Base-by-base conservation (phyloP, 1,140 invertebrate species). In the Hypsibius dujardini region DNA sequence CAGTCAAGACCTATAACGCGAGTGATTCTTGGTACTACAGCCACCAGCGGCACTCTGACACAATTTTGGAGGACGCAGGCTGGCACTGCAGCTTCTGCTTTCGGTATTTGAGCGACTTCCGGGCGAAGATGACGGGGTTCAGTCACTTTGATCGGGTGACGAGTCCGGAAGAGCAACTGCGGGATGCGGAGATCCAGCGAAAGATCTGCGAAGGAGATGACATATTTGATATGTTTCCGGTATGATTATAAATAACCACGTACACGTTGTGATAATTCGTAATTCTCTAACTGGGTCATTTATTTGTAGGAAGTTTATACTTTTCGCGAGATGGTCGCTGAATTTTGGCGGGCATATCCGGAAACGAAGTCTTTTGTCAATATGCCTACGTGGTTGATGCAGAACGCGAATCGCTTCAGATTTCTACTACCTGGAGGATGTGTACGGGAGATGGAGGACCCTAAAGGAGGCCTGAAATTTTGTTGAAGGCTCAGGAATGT, bases 71-170 rank as follows among this genome's bases (percentile, higher is more conserved):
- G 62, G 62, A 67, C 45, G 62, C 62, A 15, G 62, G 62, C 42
- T 67, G 62, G 62, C 62, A 67, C 45, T 67, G 62, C 42, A 15
- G 12, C 3, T 67, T 67, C 62, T 67, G 62, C 42, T 67, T 67
- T 42, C 12, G 62, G 62, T 7, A 67, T 42, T 12, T 67, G 12
- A 42, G 45, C 12, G 62, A 67, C 42, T 67, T 67, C 45, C 3
- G 12, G 3, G 7, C 42, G 7, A 67, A 67, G 42, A 67, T 67
- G 62, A 12, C 7, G 62, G 62, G 12, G 62, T 67, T 15, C 42
- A 15, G 12, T 3, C 62, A 67, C 62, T 12, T 67, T 3, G 62
- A 67, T 67, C 62, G 62, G 12, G 62, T 67, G 3, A 67, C 62
- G 12, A 28, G 28, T 28, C 3, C 12, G 12, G 7, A 12, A 42